Percentiles rank a stretch among this genome's conserved stretches.
Evolutionary conservation across 2,888 invertebrate species (phyloP).

Genomic region (Scaptomyza caliginosa): DNA sequence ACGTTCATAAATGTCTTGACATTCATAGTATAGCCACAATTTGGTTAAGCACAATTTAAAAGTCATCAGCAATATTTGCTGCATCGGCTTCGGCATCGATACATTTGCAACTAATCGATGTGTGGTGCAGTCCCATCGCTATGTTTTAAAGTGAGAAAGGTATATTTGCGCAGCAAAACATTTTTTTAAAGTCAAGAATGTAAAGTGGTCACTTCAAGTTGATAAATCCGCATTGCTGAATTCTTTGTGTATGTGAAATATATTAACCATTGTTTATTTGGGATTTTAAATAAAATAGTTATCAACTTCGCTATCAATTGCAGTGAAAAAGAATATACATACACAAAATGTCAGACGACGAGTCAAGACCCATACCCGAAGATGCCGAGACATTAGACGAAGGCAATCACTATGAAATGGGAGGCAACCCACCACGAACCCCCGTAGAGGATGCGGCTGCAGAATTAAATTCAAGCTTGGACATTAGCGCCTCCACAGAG

Average conservation of each 20-base stretch:
- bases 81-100: constrained; percentile 1
- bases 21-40: neutral
- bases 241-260: neutral
- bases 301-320: neutral
- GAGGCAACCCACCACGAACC: constrained; percentile 24
- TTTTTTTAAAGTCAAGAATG: neutral
- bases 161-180: constrained; percentile 1
- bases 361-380: neutral
- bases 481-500: constrained; percentile 53
- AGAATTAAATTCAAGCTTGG: constrained; percentile 36
- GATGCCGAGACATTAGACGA: neutral
- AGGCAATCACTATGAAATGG: neutral
- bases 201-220: neutral
- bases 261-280: neutral
- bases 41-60: neutral
- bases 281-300: neutral
- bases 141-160: neutral
- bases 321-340: neutral
- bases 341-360: constrained; percentile 24
- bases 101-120: neutral
- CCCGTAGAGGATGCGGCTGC: constrained; percentile 42
- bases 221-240: neutral
- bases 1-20: neutral
- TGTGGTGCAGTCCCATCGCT: constrained; percentile 10
- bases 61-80: neutral